Conservation (phyloP, 2,888 invertebrate genomes). For the Panopea generosa region DNA sequence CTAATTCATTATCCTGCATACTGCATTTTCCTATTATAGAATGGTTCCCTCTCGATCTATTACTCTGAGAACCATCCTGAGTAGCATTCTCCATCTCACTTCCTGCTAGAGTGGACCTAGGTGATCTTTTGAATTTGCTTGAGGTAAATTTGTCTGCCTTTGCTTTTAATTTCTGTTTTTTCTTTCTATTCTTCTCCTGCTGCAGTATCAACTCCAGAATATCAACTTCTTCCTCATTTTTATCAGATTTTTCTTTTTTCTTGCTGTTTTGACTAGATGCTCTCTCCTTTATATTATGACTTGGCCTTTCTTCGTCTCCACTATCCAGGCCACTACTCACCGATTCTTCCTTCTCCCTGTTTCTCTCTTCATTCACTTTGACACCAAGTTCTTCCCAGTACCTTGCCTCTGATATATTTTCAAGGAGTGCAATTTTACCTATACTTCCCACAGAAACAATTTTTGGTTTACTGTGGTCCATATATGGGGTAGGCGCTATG, state of each 20-base stretch:
- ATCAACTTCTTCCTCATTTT: conserved; percentile 17
- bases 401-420: conserved; percentile 72
- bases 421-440: conserved; percentile 73
- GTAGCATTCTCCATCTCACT: neutral
- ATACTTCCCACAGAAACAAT: conserved; percentile 74
- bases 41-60: no score
- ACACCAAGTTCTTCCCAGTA: conserved; percentile 69
- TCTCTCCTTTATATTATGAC: conserved; percentile 8
- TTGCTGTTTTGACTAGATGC: conserved; percentile 21
- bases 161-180: conserved; percentile 5
- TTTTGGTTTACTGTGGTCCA: conserved; percentile 73
- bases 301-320: neutral
- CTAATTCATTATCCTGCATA: neutral
- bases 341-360: conserved; percentile 1
- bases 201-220: conserved; percentile 30
- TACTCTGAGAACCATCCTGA: neutral
- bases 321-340: neutral
- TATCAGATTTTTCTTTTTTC: conserved; percentile 2
- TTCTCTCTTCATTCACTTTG: conserved; percentile 13
- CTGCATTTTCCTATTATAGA: no score
- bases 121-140: no score
- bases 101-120: no score
- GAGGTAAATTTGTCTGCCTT: conserved; percentile 17
- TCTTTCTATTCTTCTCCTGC: conserved; percentile 21
- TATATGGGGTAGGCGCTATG: conserved; percentile 66